Conservation (phyloP, 2,888 invertebrate species). For the Tiliacea aurago region DNA sequence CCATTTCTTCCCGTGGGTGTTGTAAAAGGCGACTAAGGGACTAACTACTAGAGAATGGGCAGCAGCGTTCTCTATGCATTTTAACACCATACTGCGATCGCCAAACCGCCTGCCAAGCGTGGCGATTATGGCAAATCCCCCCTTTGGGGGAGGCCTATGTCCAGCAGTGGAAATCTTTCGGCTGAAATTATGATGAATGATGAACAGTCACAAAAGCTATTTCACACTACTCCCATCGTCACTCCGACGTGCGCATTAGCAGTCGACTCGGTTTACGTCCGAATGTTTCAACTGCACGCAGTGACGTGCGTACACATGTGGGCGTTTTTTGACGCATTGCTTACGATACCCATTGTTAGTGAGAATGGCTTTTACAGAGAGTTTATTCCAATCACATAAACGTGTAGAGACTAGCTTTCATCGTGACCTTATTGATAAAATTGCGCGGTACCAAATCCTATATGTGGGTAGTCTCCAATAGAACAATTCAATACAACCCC, state of each 20-base stretch:
- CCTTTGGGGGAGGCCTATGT: too few species aligned
- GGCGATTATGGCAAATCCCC: too few species aligned
- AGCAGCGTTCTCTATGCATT: too few species aligned
- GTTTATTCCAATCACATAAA: background rate
- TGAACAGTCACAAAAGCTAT: too few species aligned
- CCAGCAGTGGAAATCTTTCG: too few species aligned
- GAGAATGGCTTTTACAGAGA: background rate
- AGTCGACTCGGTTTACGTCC: slow-evolving; percentile 1
- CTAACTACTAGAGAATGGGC: too few species aligned
- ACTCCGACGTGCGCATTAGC: slow-evolving; percentile 12
- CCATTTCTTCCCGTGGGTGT: too few species aligned
- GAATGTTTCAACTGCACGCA: slow-evolving; percentile 15
- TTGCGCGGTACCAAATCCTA: background rate
- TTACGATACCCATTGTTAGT: background rate
- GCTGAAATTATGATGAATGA: too few species aligned
- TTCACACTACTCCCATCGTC: background rate
- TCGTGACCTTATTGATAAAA: background rate
- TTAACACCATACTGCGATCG: too few species aligned
- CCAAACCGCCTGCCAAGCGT: too few species aligned
- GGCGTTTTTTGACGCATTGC: slow-evolving; percentile 10
- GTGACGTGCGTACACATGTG: slow-evolving; percentile 8
- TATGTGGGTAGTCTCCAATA: background rate
- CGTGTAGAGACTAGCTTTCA: background rate
- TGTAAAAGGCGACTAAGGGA: too few species aligned
- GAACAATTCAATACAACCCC: background rate